Conservation (phyloP, 2,113 vertebrate genomes). For the Macquaria ambigua region DNA sequence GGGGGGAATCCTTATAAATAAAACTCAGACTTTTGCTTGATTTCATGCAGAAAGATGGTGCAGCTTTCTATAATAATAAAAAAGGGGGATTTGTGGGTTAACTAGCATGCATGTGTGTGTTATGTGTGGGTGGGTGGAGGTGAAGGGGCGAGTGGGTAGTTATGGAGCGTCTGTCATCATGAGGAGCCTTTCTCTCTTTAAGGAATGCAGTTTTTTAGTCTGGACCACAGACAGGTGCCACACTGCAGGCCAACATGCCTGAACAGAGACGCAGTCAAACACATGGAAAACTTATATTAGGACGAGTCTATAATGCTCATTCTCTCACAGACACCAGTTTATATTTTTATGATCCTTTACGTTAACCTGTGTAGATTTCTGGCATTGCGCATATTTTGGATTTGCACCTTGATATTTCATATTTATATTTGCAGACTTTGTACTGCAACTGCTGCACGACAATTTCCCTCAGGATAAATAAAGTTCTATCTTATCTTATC, state of each 20-base stretch:
- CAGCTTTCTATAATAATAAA: background rate
- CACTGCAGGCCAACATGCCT: slow-evolving; percentile 57
- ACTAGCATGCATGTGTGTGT: background rate
- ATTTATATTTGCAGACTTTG: too few species aligned
- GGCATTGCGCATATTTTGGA: too few species aligned
- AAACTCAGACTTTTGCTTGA: background rate
- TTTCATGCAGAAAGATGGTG: background rate
- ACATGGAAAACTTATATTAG: slow-evolving; percentile 12
- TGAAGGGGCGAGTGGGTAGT: background rate
- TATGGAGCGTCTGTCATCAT: slow-evolving; percentile 57
- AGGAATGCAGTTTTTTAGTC: slow-evolving; percentile 65
- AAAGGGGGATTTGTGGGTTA: background rate
- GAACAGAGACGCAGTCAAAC: slow-evolving; percentile 38
- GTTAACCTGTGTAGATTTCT: too few species aligned
- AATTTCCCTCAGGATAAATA: too few species aligned
- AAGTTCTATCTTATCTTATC: too few species aligned
- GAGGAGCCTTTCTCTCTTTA: slow-evolving; percentile 40
- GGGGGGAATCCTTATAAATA: background rate
- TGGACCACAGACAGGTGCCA: slow-evolving; percentile 54
- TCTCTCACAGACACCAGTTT: background rate
- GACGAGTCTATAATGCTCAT: background rate
- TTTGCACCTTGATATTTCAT: too few species aligned
- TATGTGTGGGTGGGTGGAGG: background rate
- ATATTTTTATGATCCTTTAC: too few species aligned
- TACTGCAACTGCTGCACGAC: too few species aligned